Conservation (phyloP, 2,888 invertebrate species). For the Nemotelus pantherinus region DNA sequence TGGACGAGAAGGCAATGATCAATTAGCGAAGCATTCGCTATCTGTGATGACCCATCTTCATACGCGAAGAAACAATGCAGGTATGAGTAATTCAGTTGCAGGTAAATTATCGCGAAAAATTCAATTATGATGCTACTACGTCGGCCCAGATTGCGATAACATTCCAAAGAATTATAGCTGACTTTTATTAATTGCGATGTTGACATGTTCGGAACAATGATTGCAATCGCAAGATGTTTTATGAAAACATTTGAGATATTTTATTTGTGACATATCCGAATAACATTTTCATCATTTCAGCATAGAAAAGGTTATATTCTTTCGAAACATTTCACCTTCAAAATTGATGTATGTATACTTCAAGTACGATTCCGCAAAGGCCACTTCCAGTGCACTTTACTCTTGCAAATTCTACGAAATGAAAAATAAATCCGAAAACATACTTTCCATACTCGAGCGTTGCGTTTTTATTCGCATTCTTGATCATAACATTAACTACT, state of each 20-base stretch:
- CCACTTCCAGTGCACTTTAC: not conserved
- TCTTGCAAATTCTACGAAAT: not conserved
- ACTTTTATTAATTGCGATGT: slow-evolving; percentile 19
- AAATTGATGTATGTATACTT: too few species aligned
- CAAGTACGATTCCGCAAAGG: too few species aligned
- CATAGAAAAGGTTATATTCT: too few species aligned
- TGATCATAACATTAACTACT: not conserved
- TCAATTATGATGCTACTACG: slow-evolving; percentile 21
- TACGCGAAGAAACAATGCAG: slow-evolving; percentile 9
- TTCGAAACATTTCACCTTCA: too few species aligned
- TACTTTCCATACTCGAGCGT: not conserved
- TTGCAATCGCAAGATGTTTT: not conserved
- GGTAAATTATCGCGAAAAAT: slow-evolving; percentile 20
- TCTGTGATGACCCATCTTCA: slow-evolving; percentile 13
- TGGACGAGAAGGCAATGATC: slow-evolving; percentile 22
- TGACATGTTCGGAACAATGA: not conserved
- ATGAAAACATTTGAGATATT: too few species aligned
- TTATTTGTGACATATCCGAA: too few species aligned
- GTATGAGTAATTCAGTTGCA: slow-evolving; percentile 23
- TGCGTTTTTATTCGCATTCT: not conserved
- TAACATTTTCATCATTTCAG: too few species aligned
- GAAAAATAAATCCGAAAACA: not conserved
- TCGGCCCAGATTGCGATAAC: slow-evolving; percentile 5
- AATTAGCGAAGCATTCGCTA: slow-evolving; percentile 28
- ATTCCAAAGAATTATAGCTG: not conserved